Percentiles rank a stretch among this genome's conserved stretches.
These are phyloP conservation scores for Aldrovandia affinis DNA, from an alignment of 2,797 vertebrate genomes.

Conservation along the genomic window DNA sequence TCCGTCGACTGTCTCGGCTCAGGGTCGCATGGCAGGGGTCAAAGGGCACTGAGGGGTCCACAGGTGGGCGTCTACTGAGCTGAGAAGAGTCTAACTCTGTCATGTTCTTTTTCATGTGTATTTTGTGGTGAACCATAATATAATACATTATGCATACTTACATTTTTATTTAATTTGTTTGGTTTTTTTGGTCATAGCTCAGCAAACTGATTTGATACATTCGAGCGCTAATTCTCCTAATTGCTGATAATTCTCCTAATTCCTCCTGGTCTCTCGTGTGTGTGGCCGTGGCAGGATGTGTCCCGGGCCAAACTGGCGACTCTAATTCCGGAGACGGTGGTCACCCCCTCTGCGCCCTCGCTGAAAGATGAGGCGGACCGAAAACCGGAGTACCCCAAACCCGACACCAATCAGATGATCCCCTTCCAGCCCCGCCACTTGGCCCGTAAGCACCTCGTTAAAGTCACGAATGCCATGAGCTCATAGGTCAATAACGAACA, in stretches of 20 bases:
- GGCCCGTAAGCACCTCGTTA: conserved; percentile 79
- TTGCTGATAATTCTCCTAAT: not conserved
- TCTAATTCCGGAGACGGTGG: conserved; percentile 91
- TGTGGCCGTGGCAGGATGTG: conserved; percentile 81
- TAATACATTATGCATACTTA: too few relatives aligned
- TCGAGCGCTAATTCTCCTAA: too few relatives aligned
- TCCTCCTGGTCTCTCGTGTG: not conserved
- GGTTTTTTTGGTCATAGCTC: not conserved
- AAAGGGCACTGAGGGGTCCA: not conserved
- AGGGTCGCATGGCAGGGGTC: not conserved
- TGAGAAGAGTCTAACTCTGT: not conserved
- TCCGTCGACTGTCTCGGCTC: not conserved
- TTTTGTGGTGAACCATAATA: too few relatives aligned
- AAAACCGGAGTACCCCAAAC: conserved; percentile 97
- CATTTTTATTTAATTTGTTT: not conserved
- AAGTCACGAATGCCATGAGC: conserved; percentile 14
- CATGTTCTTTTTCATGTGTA: not conserved
- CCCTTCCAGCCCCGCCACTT: conserved; percentile 97
- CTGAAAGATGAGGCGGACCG: conserved; percentile 94
- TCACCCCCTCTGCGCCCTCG: conserved; percentile 86
- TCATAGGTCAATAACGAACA: not conserved
- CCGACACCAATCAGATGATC: conserved; percentile 98
- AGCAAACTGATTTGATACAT: not conserved
- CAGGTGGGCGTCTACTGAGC: not conserved
- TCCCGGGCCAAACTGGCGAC: conserved; percentile 93